These are phyloP conservation scores for Tipula confusa DNA, from an alignment of 2,888 invertebrate species.

Conservation along the genomic window DNA sequence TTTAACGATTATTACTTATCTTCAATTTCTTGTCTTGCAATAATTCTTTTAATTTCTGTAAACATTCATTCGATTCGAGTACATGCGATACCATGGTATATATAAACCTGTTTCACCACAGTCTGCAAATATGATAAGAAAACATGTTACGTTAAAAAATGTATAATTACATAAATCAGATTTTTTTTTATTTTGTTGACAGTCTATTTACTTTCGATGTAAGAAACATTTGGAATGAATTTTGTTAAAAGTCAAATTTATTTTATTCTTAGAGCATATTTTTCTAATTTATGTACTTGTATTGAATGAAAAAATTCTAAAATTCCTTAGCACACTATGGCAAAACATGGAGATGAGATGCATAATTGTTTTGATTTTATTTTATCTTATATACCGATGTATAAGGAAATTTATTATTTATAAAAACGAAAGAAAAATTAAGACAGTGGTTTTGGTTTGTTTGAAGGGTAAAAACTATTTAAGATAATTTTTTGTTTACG, in stretches of 20 bases:
- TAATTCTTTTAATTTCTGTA: background rate
- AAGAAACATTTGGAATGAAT: background rate
- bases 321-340: background rate
- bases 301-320: background rate
- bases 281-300: background rate
- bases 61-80: background rate
- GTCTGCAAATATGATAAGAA: no score
- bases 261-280: background rate
- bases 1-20: background rate
- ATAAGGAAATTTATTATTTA: background rate
- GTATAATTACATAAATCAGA: background rate
- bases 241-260: background rate
- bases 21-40: background rate
- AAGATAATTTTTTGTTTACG: background rate
- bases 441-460: background rate
- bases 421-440: background rate
- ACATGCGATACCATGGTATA: background rate
- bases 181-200: background rate
- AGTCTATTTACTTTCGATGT: background rate
- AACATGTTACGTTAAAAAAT: background rate
- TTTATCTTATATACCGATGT: background rate
- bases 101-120: background rate
- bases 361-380: background rate
- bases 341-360: background rate
- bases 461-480: conserved; percentile 1